These are phyloP conservation scores for Morone saxatilis DNA, from an alignment of 2,113 vertebrate species.

Conservation along the genomic window DNA sequence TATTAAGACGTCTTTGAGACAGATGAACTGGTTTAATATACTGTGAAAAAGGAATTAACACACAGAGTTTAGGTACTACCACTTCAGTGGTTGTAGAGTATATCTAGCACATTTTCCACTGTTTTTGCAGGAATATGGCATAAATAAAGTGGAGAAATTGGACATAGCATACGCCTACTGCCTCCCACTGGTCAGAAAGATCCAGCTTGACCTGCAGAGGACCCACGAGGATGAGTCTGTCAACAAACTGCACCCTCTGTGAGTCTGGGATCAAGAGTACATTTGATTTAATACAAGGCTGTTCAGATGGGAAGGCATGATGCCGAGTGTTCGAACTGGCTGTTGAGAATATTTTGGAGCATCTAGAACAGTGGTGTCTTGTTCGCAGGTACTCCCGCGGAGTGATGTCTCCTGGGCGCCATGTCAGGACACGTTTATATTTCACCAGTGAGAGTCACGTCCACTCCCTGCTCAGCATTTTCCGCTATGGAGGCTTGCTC, in stretches of 20 bases:
- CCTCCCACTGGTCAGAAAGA: conserved; percentile 96
- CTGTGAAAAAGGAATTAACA: neutral
- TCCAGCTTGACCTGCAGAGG: conserved; percentile 95
- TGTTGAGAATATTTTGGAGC: neutral
- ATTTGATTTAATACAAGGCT: neutral
- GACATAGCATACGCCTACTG: conserved; percentile 98
- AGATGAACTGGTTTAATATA: neutral
- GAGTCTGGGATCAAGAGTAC: conserved; percentile 27
- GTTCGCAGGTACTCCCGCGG: conserved; percentile 93
- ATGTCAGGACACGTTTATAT: conserved; percentile 95
- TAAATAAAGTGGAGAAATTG: conserved; percentile 94
- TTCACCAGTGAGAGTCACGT: conserved; percentile 99
- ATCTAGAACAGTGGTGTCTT: neutral
- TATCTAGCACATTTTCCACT: neutral
- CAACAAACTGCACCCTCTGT: conserved; percentile 98
- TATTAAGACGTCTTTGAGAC: neutral
- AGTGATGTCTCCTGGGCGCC: conserved; percentile 96
- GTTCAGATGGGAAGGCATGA: neutral
- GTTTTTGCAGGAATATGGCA: conserved; percentile 92
- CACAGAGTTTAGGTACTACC: neutral
- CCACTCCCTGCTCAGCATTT: conserved; percentile 96
- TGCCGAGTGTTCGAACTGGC: neutral
- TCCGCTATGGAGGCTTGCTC: conserved; percentile 95
- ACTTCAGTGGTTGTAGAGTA: neutral
- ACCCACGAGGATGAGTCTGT: conserved; percentile 99